Base-by-base conservation (phyloP, 2,113 vertebrate genomes). In the Dinomys branickii region DNA sequence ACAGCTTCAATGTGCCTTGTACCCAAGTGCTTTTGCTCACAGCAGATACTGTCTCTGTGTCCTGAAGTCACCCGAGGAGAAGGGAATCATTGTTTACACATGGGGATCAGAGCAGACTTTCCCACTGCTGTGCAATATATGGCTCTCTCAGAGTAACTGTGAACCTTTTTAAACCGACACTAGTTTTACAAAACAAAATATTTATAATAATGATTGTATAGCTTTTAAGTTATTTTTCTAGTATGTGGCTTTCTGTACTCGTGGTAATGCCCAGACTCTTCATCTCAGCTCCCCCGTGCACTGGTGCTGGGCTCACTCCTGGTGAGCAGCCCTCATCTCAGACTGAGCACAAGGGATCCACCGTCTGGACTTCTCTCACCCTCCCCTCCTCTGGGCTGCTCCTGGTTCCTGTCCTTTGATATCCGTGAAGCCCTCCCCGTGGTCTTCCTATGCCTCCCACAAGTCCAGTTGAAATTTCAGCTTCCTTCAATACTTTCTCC, bases 61-160 rank as follows among this genome's bases (percentile, higher is more conserved):
- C 96, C 97, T 96, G 91, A 97, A 97, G 97, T 96, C 93, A 87
- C 97, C 98, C 98, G 98, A 98, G 97, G 97, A 98, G 98, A 98
- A 97, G 97, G 69, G 95, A 97, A 93, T 67, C 65, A 58, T 98
- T 98, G 98, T 99, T 98, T 99, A 98, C 98, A 98, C 92, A 96
- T 84, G 90, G 97, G 98, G 98, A 97, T 98, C 92, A 98, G 98
- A 98, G 99, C 98, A 97, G 98, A 98, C 97, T 98, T 98, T 97
- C 98, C 98, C 98, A 99, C 98, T 93, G 94, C 98, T 96, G 99
- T 99, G 99, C 99, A 99, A 99, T 99, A 98, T 97, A 98, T 97
- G 97, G 97, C 98, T 99, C 98, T 98, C 92, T 97, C 96, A 97
- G 98, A 98, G 97, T 97, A 98, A 99, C 98, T 99, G 98, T 99